Base-by-base conservation (phyloP, 2,797 vertebrate species). In the Melanotaenia pygmaea region DNA sequence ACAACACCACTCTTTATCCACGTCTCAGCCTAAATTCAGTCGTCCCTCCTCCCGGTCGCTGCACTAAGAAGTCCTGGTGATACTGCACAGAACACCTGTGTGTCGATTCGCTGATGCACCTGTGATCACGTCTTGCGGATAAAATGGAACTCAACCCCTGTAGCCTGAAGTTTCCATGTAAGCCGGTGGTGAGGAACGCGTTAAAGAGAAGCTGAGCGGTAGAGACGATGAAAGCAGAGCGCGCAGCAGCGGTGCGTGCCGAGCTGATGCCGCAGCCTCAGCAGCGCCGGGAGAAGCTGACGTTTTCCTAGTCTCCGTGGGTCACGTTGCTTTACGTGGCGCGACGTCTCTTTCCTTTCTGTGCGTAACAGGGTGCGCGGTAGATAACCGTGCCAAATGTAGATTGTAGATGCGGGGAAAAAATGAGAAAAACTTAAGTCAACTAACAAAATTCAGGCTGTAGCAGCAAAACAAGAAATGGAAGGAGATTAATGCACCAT, bases 261-360 rank as follows among this genome's bases (percentile, higher is more conserved):
- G 66, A 63, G 85, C 61, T 20, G 80, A 13, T 83, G 90, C 81
- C 81, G 88, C 88, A 91, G 84, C 83, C 59, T 80, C 74, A 75
- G 73, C 74, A 80, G 79, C 75, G 67, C 60, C 67, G 22, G 62
- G 60, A 64, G 82, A 67, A 74, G 70, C 81, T 71, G 77, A 77
- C 20, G 67, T 40, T 87, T 72, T 79, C 78, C 74, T 47, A 74
- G 86, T 84, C 86, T 81, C 74, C 67, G 74, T 56, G 81, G 61
- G 80, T 93, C 90, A 93, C 93, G 91, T 85, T 80, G 89, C 67
- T 81, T 85, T 77, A 82, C 91, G 92, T 86, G 88, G 20, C 14
- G 71, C 81, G 73, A 88, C 91, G 90, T 85, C 74, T 79, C 67
- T 38, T 66, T 73, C 59, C 63, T 72, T 62, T 75, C 24, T 22